A percentile compares a stretch with the other conserved stretches of the same genome.
Evolutionary conservation across 1,140 invertebrate genomes (phyloP).

Genomic region (Anthonomus grandis): DNA sequence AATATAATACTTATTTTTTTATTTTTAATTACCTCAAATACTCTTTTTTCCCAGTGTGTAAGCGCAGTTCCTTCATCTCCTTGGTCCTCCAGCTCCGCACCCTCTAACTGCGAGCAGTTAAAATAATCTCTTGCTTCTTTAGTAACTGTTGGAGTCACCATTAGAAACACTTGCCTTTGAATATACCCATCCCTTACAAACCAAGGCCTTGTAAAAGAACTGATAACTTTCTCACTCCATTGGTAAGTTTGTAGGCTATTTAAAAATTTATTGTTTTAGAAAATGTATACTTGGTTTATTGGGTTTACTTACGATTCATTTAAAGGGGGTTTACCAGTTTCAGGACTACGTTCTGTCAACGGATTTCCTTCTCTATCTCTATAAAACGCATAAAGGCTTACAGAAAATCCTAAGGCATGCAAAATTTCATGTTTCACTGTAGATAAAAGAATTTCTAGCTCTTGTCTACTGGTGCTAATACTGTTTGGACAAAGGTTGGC

Average conservation of each 20-base stretch:
- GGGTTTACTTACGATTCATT: slow-evolving; percentile 75
- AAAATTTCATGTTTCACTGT: slow-evolving; percentile 99
- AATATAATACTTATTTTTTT: no score
- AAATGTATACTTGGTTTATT: background rate
- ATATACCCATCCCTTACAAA: slow-evolving; percentile 75
- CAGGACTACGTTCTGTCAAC: slow-evolving; percentile 70
- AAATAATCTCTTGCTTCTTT: slow-evolving; percentile 87
- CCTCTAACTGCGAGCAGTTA: slow-evolving; percentile 84
- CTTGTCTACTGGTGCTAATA: slow-evolving; percentile 88
- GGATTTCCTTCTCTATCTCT: slow-evolving; percentile 81
- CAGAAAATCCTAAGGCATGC: slow-evolving; percentile 94
- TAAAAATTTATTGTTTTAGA: background rate
- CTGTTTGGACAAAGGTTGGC: slow-evolving; percentile 97
- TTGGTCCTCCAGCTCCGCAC: slow-evolving; percentile 97
- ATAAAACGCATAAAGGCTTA: slow-evolving; percentile 93
- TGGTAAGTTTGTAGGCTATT: slow-evolving; percentile 82
- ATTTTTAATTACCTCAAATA: slow-evolving; percentile 80
- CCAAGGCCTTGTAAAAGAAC: slow-evolving; percentile 80
- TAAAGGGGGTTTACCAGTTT: slow-evolving; percentile 83
- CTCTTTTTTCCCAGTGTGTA: slow-evolving; percentile 98
- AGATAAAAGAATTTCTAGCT: slow-evolving; percentile 88
- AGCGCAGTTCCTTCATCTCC: slow-evolving; percentile 94
- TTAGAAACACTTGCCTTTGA: slow-evolving; percentile 75
- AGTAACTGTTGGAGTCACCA: slow-evolving; percentile 88
- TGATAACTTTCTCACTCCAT: slow-evolving; percentile 90